A percentile compares a stretch with the other conserved stretches of the same genome.
Conservation (phyloP, 2,888 invertebrate species). For the Harmothoe impar region DNA sequence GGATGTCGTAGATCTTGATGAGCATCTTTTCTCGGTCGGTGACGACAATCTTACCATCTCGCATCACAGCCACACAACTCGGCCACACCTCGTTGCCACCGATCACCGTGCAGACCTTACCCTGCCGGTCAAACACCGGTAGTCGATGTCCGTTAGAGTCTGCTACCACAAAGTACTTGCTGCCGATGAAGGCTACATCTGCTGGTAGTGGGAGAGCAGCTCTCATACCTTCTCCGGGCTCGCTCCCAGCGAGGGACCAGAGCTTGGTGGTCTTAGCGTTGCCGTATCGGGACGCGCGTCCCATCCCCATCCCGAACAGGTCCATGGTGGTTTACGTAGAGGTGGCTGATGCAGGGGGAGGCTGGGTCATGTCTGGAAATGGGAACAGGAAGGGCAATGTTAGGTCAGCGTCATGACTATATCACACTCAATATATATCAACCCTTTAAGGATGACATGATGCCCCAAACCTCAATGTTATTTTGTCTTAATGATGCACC, state of each 20-base stretch:
- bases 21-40: constrained; percentile 67
- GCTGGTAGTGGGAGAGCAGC: constrained; percentile 58
- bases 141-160: constrained; percentile 68
- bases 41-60: constrained; percentile 65
- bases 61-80: constrained; percentile 66
- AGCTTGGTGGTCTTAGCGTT: constrained; percentile 8
- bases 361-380: no score
- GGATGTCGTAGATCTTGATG: constrained; percentile 67
- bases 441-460: no score
- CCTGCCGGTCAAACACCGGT: constrained; percentile 63
- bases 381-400: no score
- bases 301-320: neutral
- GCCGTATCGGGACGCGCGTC: neutral
- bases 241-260: constrained; percentile 39
- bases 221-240: constrained; percentile 13
- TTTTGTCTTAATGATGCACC: no score
- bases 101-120: constrained; percentile 40
- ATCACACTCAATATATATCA: no score
- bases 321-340: constrained; percentile 1
- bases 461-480: no score
- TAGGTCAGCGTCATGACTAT: no score
- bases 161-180: constrained; percentile 66
- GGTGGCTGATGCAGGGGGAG: neutral
- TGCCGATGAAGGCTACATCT: constrained; percentile 68
- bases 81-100: constrained; percentile 67